A percentile compares a stretch with the other conserved stretches of the same genome.
phyloP scores from a whole-genome alignment of 1,140 invertebrate genomes.

The Drosophila malerkotliana region DNA sequence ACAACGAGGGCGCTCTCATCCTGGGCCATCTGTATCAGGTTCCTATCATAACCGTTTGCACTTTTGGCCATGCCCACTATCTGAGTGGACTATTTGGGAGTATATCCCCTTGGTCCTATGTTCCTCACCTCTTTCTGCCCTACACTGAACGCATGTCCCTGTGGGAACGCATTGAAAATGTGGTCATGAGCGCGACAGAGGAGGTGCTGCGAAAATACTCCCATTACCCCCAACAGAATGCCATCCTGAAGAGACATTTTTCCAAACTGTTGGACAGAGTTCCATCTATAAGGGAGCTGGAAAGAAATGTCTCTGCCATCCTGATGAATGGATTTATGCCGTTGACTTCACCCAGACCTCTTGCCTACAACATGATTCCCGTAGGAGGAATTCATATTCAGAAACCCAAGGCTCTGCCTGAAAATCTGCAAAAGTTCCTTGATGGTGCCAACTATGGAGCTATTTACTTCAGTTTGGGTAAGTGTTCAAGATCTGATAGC shows the following conservation, averaged over 20 bases:
- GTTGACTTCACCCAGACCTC: slow-evolving; percentile 67
- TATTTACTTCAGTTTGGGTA: slow-evolving; percentile 85
- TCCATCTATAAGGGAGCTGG: slow-evolving; percentile 84
- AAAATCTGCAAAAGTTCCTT: no score
- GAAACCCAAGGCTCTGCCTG: slow-evolving; percentile 73
- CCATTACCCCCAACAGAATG: slow-evolving; percentile 82
- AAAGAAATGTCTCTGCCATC: slow-evolving; percentile 84
- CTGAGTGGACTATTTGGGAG: slow-evolving; percentile 80
- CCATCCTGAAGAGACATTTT: neutral
- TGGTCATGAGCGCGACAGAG: slow-evolving; percentile 51
- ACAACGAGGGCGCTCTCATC: slow-evolving; percentile 81
- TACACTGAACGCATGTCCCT: slow-evolving; percentile 83
- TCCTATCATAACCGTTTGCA: slow-evolving; percentile 75
- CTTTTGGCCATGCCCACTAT: slow-evolving; percentile 73
- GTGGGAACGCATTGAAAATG: slow-evolving; percentile 77
- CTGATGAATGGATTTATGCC: slow-evolving; percentile 81
- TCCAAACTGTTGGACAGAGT: slow-evolving; percentile 60
- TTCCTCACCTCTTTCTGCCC: slow-evolving; percentile 71
- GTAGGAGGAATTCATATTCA: slow-evolving; percentile 83
- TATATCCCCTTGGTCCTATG: slow-evolving; percentile 74
- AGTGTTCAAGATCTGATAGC: slow-evolving; percentile 4
- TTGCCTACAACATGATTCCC: slow-evolving; percentile 67
- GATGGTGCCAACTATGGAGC: slow-evolving; percentile 85
- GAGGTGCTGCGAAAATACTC: slow-evolving; percentile 54
- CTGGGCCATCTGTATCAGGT: slow-evolving; percentile 77